These are phyloP conservation scores for Brachionus rotundiformis DNA, from an alignment of 1,140 invertebrate species.

Conservation along the genomic window DNA sequence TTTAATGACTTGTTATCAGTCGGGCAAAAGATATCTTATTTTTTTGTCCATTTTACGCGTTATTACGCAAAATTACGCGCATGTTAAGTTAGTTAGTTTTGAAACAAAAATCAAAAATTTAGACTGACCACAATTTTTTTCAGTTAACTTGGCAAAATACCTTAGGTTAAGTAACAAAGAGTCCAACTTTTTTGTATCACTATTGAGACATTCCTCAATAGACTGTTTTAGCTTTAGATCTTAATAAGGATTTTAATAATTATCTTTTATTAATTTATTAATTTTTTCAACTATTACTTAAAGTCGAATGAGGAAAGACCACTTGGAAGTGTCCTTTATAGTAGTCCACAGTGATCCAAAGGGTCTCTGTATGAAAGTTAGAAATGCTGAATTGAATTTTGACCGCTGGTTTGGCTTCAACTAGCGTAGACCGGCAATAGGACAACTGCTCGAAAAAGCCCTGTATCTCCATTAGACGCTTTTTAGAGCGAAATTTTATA, in stretches of 20 bases:
- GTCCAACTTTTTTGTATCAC: conserved; percentile 17
- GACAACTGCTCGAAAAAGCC: background rate
- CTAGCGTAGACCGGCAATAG: background rate
- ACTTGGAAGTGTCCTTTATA: conserved; percentile 31
- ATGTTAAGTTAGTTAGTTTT: too few species aligned
- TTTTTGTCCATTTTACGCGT: too few species aligned
- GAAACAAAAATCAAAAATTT: too few species aligned
- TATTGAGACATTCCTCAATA: conserved; percentile 30
- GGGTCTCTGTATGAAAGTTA: conserved; percentile 7
- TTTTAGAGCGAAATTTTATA: conserved; percentile 42
- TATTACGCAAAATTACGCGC: background rate
- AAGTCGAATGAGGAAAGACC: conserved; percentile 1
- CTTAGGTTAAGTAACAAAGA: conserved; percentile 19
- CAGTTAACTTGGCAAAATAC: background rate
- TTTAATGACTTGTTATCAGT: too few species aligned
- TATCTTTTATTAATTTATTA: too few species aligned
- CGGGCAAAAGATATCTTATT: too few species aligned
- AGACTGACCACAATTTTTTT: background rate
- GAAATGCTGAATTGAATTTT: conserved; percentile 30
- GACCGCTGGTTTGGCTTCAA: conserved; percentile 22
- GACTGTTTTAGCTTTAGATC: background rate
- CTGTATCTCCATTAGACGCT: background rate
- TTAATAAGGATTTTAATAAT: too few species aligned
- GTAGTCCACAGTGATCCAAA: conserved; percentile 39
- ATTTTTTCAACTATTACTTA: background rate